Conservation (phyloP, 2,113 vertebrate species). For the Hiodon alosoides region DNA sequence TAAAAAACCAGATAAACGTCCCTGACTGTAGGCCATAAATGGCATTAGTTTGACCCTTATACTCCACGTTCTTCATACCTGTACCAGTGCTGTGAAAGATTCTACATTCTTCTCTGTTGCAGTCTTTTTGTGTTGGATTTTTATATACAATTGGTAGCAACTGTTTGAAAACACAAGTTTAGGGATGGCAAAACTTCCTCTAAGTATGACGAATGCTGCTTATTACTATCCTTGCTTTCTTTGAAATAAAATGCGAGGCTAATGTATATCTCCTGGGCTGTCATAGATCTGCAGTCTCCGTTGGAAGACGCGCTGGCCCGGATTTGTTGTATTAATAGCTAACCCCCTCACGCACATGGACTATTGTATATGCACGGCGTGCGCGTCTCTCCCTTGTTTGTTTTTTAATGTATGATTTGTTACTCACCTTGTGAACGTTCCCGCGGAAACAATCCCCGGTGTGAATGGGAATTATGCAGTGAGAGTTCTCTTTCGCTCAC, state of each 20-base stretch:
- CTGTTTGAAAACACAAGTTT: slow-evolving; percentile 6
- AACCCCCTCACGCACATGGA: slow-evolving; percentile 2
- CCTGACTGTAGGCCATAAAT: slow-evolving; percentile 10
- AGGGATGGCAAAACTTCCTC: neutral
- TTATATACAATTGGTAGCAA: too few species aligned
- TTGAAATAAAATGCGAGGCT: neutral
- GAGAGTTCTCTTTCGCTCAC: neutral
- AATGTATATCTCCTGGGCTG: neutral
- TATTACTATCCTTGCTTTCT: neutral
- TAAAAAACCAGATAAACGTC: neutral
- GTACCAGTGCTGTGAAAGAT: neutral
- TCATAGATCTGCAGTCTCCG: neutral
- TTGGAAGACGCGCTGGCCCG: neutral
- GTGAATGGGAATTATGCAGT: neutral
- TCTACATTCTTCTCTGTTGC: neutral
- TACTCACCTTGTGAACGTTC: neutral
- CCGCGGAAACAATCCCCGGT: slow-evolving; percentile 3
- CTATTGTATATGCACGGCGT: neutral
- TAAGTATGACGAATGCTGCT: slow-evolving; percentile 15
- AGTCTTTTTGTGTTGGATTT: neutral
- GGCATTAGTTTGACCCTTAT: neutral
- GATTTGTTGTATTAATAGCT: slow-evolving; percentile 26
- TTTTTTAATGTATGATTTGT: neutral
- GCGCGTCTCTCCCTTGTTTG: neutral
- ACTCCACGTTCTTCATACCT: too few species aligned